A percentile compares a stretch with the other conserved stretches of the same genome.
phyloP scores from a whole-genome alignment of 2,888 invertebrate genomes.

The Aphodius sticticus region DNA sequence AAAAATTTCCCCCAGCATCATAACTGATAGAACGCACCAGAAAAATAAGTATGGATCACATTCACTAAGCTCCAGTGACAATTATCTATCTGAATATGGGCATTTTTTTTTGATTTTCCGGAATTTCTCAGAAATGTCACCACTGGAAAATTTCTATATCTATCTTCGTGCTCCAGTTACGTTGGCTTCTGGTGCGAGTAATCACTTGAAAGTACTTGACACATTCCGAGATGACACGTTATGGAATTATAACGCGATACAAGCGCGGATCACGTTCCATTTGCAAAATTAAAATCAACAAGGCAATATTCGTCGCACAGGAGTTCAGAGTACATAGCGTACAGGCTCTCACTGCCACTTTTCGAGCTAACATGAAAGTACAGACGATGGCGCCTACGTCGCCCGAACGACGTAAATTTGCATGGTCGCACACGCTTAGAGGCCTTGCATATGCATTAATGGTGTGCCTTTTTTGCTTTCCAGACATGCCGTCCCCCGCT shows the following conservation, averaged over 20 bases:
- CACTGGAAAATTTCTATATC: too few relatives aligned
- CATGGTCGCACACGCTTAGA: neutral
- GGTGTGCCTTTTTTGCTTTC: slow-evolving; percentile 48
- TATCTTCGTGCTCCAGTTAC: neutral
- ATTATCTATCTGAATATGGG: too few relatives aligned
- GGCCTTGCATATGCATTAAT: slow-evolving; percentile 15
- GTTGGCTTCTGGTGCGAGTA: neutral
- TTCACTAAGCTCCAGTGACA: too few relatives aligned
- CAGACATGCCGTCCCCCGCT: slow-evolving; percentile 61
- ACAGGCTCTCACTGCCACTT: neutral
- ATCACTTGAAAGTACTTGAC: neutral
- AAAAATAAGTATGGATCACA: too few relatives aligned
- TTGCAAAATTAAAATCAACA: slow-evolving; percentile 43
- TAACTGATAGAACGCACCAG: too few relatives aligned
- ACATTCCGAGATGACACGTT: neutral
- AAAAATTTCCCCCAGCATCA: too few relatives aligned
- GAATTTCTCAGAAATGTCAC: too few relatives aligned
- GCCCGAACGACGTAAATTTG: neutral
- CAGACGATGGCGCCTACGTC: neutral
- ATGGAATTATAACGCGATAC: slow-evolving; percentile 5
- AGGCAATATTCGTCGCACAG: slow-evolving; percentile 9
- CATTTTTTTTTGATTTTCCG: too few relatives aligned
- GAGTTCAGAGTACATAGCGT: neutral
- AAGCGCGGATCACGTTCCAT: slow-evolving; percentile 38
- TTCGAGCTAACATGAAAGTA: neutral